phyloP scores from a whole-genome alignment of 2,888 invertebrate genomes.

The Diaperis boleti region DNA sequence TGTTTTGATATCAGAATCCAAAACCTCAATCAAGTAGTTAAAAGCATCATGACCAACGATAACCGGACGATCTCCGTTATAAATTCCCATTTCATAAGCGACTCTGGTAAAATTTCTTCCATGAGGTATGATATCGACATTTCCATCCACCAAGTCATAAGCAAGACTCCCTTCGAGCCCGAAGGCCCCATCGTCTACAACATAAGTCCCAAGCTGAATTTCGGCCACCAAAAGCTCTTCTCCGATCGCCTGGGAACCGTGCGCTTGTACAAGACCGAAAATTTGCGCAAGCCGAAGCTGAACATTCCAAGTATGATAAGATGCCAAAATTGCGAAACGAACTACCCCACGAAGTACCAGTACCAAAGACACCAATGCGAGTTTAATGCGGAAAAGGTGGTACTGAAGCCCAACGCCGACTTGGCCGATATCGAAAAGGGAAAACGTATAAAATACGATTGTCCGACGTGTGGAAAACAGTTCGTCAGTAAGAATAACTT shows the following conservation, averaged over 20 bases:
- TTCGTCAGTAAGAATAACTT: slow-evolving; percentile 65
- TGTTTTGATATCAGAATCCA: slow-evolving; percentile 57
- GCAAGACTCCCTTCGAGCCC: slow-evolving; percentile 52
- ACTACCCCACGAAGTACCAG: slow-evolving; percentile 66
- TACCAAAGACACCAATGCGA: slow-evolving; percentile 66
- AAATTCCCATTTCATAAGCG: slow-evolving; percentile 31
- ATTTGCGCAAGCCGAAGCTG: slow-evolving; percentile 42
- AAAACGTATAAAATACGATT: slow-evolving; percentile 60
- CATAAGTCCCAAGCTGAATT: slow-evolving; percentile 49
- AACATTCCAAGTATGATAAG: slow-evolving; percentile 60
- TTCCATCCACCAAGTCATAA: slow-evolving; percentile 55
- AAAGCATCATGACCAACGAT: slow-evolving; percentile 57
- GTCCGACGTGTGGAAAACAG: slow-evolving; percentile 62
- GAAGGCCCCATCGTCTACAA: slow-evolving; percentile 48
- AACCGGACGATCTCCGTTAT: slow-evolving; percentile 57
- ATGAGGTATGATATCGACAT: slow-evolving; percentile 58
- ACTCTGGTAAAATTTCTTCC: slow-evolving; percentile 48
- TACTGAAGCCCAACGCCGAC: slow-evolving; percentile 62
- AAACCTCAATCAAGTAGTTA: slow-evolving; percentile 57
- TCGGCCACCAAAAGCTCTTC: slow-evolving; percentile 49
- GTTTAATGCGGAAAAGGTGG: slow-evolving; percentile 64
- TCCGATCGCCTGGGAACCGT: slow-evolving; percentile 54
- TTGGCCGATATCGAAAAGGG: slow-evolving; percentile 61
- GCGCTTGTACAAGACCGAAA: slow-evolving; percentile 54
- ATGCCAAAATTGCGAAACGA: slow-evolving; percentile 66